Evolutionary conservation across 2,797 vertebrate species (phyloP), one percentile per base, ranked within the genome.

Genomic region (Smutsia temminckii): DNA sequence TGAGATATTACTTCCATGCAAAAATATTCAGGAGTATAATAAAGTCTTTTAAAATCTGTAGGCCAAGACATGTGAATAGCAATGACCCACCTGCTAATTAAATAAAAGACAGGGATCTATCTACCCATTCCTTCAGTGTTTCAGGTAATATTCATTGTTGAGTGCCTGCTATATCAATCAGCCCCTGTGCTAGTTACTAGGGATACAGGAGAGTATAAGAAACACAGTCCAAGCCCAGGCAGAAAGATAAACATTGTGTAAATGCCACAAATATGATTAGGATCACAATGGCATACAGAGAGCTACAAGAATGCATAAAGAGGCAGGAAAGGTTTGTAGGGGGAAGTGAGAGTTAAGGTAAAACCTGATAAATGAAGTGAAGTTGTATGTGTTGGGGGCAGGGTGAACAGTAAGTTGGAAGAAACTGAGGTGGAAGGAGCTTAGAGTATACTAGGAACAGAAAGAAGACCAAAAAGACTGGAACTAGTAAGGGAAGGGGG

Each of bases 21-120:
- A 66, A 96, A 94, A 91, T 68, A 78, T 69, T 81, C n/a, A 64
- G 23, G 53, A 90, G 16, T 74, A 2, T 85, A 92, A 95, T 59
- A 74, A 94, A 86, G 16, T 59, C 53, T 96, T 69, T 89, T 64
- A 92, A 96, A 96, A 91, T 29, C n/a, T 27, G 16, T 61, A 69
- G n/a, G n/a, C n/a, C 27, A 46, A 46, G 46, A 46, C 46, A 46
- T 46, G 4, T 77, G 14, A 81, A 69, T 10, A 91, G 10, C 57
- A 91, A 89, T 37, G 68, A 71, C 8, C 27, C 37, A 72, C 8
- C 21, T 89, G 53, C 27, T 90, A 69, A 86, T 32, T 53, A 89
- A 94, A 89, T 59, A 14, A 81, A 63, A 68, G 3, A 57, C 17
- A 69, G 16, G 29, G 6, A 1, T 53, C 16, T 49, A 59, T 16